Conservation (phyloP, 2,888 invertebrate genomes). For the Sarcophaga variegata region DNA sequence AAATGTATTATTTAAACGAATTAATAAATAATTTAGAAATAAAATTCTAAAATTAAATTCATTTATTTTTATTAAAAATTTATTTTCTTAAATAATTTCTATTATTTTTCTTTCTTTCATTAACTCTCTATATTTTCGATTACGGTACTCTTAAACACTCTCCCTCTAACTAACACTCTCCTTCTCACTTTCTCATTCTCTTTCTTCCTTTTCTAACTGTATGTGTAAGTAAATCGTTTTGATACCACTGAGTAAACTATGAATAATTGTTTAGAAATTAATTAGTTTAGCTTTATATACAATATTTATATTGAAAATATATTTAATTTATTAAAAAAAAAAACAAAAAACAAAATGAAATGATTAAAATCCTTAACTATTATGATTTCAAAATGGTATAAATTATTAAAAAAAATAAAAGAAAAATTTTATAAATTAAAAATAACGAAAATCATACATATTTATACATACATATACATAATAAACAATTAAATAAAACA, state of each 20-base stretch:
- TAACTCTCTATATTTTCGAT: not conserved
- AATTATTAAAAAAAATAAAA: constrained; percentile 33
- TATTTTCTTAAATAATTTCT: too few species aligned
- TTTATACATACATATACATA: constrained; percentile 52
- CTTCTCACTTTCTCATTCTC: not conserved
- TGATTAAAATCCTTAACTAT: too few species aligned
- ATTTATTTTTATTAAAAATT: too few species aligned
- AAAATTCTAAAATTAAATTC: too few species aligned
- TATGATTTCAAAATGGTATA: constrained; percentile 38
- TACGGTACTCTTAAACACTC: not conserved
- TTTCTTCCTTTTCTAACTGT: too few species aligned
- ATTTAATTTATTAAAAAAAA: constrained; percentile 30
- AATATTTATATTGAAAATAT: constrained; percentile 12
- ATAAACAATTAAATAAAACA: not conserved
- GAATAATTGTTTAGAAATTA: constrained; percentile 37
- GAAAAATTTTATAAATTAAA: not conserved
- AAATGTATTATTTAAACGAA: too few species aligned
- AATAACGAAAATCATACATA: constrained; percentile 73
- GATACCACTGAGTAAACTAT: constrained; percentile 62
- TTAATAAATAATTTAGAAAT: too few species aligned
- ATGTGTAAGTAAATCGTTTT: constrained; percentile 41
- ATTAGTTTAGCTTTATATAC: constrained; percentile 35
- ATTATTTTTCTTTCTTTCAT: too few species aligned
- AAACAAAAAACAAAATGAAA: not conserved
- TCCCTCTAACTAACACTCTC: not conserved